These are phyloP conservation scores for Cataglyphis altisquamis DNA, from an alignment of 2,888 invertebrate genomes.

Conservation along the genomic window DNA sequence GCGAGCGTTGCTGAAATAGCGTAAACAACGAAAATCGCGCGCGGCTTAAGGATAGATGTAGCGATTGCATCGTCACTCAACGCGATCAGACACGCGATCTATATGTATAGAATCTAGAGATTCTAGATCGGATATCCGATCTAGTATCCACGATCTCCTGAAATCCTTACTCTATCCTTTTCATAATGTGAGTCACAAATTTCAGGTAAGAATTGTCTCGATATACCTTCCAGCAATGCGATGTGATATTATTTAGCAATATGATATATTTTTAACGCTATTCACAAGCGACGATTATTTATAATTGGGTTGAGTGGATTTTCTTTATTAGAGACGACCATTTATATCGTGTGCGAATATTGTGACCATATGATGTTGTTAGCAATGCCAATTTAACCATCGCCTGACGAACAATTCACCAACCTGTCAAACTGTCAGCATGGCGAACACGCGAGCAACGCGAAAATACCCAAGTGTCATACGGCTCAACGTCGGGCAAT, in stretches of 20 bases:
- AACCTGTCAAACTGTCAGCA: slow-evolving; percentile 49
- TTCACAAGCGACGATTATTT: neutral
- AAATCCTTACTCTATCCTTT: neutral
- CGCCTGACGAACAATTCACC: slow-evolving; percentile 45
- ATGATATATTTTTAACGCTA: neutral
- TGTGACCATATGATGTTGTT: slow-evolving; percentile 38
- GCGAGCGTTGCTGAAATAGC: slow-evolving; percentile 45
- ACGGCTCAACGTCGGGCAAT: neutral
- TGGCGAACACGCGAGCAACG: slow-evolving; percentile 33
- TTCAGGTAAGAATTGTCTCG: neutral
- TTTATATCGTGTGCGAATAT: slow-evolving; percentile 48
- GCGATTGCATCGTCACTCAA: slow-evolving; percentile 12
- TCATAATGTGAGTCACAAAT: neutral
- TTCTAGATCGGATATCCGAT: neutral
- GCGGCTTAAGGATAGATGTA: slow-evolving; percentile 28
- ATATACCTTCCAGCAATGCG: neutral
- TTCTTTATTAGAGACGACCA: neutral
- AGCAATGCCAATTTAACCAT: slow-evolving; percentile 51
- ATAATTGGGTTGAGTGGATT: slow-evolving; percentile 6
- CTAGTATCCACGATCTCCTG: neutral
- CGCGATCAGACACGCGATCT: slow-evolving; percentile 21
- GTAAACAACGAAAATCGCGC: slow-evolving; percentile 44
- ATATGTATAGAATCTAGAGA: neutral
- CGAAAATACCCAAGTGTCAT: slow-evolving; percentile 14
- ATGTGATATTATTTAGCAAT: neutral